phyloP scores from a whole-genome alignment of 2,113 vertebrate species.

The Desmodus rotundus region DNA sequence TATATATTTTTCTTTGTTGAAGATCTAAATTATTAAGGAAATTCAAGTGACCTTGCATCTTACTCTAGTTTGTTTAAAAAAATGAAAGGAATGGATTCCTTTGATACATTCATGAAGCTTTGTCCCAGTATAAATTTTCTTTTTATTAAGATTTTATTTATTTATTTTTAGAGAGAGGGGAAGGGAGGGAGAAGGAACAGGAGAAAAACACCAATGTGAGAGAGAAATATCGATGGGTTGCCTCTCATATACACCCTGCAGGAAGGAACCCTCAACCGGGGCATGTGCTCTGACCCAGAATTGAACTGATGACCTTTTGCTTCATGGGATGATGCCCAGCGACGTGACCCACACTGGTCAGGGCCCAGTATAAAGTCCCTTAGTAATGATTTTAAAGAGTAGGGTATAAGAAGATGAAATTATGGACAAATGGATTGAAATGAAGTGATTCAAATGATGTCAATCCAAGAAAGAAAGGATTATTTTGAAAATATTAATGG shows the following conservation, averaged over 20 bases:
- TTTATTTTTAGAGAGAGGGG: too few relatives aligned
- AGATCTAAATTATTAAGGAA: slow-evolving; percentile 32
- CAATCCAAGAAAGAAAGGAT: slow-evolving; percentile 13
- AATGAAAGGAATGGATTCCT: not conserved
- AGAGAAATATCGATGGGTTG: too few relatives aligned
- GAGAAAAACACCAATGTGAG: too few relatives aligned
- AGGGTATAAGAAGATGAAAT: slow-evolving; percentile 34
- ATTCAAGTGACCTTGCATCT: not conserved
- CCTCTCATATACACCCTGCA: too few relatives aligned
- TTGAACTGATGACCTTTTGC: too few relatives aligned
- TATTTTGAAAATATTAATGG: slow-evolving; percentile 45
- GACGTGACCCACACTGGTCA: too few relatives aligned
- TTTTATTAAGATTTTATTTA: too few relatives aligned
- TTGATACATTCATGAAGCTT: not conserved
- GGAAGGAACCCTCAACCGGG: too few relatives aligned
- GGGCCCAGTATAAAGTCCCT: not conserved
- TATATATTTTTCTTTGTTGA: slow-evolving; percentile 19
- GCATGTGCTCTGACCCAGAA: too few relatives aligned
- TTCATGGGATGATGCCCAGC: too few relatives aligned
- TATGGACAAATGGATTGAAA: slow-evolving; percentile 29
- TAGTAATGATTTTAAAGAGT: slow-evolving; percentile 40
- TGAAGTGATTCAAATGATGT: slow-evolving; percentile 16
- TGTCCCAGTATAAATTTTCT: not conserved
- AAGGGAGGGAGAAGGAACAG: too few relatives aligned
- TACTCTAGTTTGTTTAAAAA: slow-evolving; percentile 2